phyloP scores from a whole-genome alignment of 1,140 invertebrate species.

The Pissodes strobi region DNA sequence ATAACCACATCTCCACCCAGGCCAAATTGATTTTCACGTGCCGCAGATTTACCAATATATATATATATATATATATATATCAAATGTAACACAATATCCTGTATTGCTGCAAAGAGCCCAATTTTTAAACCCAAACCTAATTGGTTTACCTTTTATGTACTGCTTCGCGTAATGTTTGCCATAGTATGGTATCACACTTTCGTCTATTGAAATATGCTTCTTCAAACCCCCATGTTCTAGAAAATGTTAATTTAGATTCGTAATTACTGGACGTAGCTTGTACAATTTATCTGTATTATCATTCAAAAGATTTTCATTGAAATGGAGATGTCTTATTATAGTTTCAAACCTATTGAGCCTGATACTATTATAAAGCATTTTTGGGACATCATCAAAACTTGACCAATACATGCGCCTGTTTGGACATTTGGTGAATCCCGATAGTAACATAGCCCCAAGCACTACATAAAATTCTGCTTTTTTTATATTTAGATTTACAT shows the following conservation, averaged over 20 bases:
- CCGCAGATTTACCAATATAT: conserved; percentile 22
- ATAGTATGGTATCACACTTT: conserved; percentile 37
- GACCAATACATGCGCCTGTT: no score
- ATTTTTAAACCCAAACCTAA: no score
- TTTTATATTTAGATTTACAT: no score
- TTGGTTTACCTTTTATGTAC: no score
- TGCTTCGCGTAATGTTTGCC: no score
- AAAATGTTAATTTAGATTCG: conserved; percentile 30
- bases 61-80: no score
- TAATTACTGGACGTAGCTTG: conserved; percentile 28
- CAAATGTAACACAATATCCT: conserved; percentile 22
- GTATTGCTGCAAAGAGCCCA: conserved; percentile 20
- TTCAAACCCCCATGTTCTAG: no score
- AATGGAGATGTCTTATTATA: conserved; percentile 29
- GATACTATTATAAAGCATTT: conserved; percentile 35
- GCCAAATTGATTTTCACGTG: conserved; percentile 25
- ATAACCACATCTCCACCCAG: conserved; percentile 35
- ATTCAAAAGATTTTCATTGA: conserved; percentile 32
- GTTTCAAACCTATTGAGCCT: conserved; percentile 33
- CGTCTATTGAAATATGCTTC: conserved; percentile 19
- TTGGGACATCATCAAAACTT: no score
- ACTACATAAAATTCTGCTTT: no score
- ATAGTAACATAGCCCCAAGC: no score
- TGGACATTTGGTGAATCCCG: no score
- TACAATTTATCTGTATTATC: no score